Evolutionary conservation across 2,113 vertebrate genomes (phyloP).

Genomic region (Pygoscelis adeliae): DNA sequence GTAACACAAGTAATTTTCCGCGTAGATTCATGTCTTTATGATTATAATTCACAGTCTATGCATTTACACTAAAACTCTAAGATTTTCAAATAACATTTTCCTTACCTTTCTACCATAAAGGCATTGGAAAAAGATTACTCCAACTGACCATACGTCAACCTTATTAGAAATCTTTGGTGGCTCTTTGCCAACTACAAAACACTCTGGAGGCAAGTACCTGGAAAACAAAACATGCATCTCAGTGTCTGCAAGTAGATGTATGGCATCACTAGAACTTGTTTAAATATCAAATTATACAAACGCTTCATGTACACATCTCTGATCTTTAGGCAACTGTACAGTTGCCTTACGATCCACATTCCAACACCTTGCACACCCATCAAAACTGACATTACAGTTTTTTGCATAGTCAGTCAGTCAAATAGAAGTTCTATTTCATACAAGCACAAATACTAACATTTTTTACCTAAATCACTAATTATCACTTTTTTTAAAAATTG

Average conservation of each 20-base stretch:
- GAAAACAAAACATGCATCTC: not conserved
- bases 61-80: not conserved
- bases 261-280: not conserved
- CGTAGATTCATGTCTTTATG: not conserved
- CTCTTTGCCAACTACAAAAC: conserved; percentile 99
- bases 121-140: conserved; percentile 99
- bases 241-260: not conserved
- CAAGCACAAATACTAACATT: not conserved
- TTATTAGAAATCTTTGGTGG: conserved; percentile 99
- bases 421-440: not conserved
- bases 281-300: not conserved
- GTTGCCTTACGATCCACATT: not conserved
- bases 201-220: conserved; percentile 98
- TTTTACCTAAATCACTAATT: not conserved
- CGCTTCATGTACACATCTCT: not conserved
- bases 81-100: not conserved
- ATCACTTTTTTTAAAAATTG: not conserved
- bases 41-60: not conserved
- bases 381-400: not conserved
- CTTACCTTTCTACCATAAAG: conserved; percentile 97
- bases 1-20: not conserved
- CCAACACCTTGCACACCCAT: not conserved
- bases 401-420: not conserved
- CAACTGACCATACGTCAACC: conserved; percentile 98
- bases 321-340: not conserved